Evolutionary conservation across 2,888 invertebrate species (phyloP).

Genomic region (Ophion ellenae): DNA sequence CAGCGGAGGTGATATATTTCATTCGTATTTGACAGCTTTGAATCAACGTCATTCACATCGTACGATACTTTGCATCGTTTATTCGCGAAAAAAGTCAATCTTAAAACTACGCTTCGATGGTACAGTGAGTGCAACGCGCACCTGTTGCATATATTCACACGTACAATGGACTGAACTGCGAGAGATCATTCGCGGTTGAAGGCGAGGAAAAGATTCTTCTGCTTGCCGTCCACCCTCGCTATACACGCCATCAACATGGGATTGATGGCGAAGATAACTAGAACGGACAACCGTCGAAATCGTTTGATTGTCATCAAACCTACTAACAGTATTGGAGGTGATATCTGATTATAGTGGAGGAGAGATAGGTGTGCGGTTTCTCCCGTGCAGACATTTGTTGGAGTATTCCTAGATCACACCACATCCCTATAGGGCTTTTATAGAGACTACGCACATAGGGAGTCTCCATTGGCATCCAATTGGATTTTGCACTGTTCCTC

Average conservation of each 20-base stretch:
- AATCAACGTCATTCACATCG: slow-evolving; percentile 10
- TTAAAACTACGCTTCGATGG: slow-evolving; percentile 12
- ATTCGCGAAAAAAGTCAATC: slow-evolving; percentile 1
- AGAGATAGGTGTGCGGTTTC: neutral
- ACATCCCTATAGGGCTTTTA: too few relatives aligned
- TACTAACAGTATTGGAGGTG: neutral
- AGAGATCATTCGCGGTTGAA: neutral
- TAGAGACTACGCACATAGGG: too few relatives aligned
- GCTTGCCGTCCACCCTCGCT: neutral
- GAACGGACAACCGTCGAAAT: neutral
- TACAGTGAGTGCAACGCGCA: slow-evolving; percentile 59
- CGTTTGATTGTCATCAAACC: neutral
- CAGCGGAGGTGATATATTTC: slow-evolving; percentile 73
- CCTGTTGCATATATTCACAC: slow-evolving; percentile 71
- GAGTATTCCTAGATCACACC: too few relatives aligned
- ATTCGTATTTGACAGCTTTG: slow-evolving; percentile 2
- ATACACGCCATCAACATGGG: neutral
- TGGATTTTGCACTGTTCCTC: too few relatives aligned
- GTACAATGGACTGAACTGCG: neutral
- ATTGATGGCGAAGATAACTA: neutral
- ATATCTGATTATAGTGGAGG: neutral
- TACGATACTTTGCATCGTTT: neutral
- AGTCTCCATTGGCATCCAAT: too few relatives aligned
- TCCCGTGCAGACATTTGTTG: too few relatives aligned
- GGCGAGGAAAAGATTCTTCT: neutral